These are phyloP conservation scores for Vanessa cardui DNA, from an alignment of 2,888 invertebrate species.

Conservation along the genomic window DNA sequence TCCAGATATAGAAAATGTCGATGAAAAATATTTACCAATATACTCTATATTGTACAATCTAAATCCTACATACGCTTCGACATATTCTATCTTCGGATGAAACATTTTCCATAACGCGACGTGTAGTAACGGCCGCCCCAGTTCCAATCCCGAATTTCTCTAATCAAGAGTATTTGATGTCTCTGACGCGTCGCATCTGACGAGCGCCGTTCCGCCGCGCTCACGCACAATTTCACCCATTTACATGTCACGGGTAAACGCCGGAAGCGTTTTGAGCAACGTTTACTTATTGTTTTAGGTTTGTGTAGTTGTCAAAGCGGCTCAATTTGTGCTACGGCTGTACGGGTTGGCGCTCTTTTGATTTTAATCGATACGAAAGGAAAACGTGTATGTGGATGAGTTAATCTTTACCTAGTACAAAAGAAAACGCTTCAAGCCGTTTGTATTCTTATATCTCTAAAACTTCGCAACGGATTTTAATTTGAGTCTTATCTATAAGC, in stretches of 20 bases:
- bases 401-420: too few relatives aligned
- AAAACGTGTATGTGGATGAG: too few relatives aligned
- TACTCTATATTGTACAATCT: too few relatives aligned
- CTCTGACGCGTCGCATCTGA: conserved; percentile 7
- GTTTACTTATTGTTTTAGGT: conserved; percentile 7
- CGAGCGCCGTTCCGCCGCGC: conserved; percentile 13
- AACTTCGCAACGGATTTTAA: too few relatives aligned
- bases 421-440: too few relatives aligned
- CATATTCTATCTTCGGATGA: neutral
- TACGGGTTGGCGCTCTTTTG: neutral
- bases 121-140: conserved; percentile 9
- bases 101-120: neutral
- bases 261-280: conserved; percentile 11
- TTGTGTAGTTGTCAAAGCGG: neutral
- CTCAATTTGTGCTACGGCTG: too few relatives aligned
- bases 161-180: conserved; percentile 32
- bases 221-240: conserved; percentile 25
- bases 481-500: too few relatives aligned
- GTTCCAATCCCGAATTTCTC: conserved; percentile 17
- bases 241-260: conserved; percentile 7
- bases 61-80: too few relatives aligned
- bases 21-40: too few relatives aligned
- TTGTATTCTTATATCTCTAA: too few relatives aligned
- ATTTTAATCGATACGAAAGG: too few relatives aligned
- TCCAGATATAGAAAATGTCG: too few relatives aligned